Conservation (phyloP, 2,797 vertebrate genomes). For the Bradypodion pumilum region DNA sequence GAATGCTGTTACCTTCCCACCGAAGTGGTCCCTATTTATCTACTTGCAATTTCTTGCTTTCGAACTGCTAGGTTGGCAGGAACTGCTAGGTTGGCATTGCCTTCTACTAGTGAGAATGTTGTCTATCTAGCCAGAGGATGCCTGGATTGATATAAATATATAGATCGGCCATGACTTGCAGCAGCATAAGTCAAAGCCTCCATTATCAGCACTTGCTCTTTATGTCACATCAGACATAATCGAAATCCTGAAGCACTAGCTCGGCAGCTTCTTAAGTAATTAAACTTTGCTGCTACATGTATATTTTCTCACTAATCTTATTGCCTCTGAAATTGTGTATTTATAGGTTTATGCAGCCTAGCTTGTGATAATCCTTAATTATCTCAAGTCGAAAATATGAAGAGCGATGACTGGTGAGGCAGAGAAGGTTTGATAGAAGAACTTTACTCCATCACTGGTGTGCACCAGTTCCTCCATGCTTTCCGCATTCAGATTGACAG, state of each 20-base stretch:
- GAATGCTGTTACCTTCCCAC: too few species aligned
- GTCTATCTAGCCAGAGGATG: too few species aligned
- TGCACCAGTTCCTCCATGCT: slow-evolving; percentile 56
- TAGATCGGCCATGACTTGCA: slow-evolving; percentile 66
- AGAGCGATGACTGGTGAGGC: slow-evolving; percentile 68
- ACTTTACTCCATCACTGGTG: slow-evolving; percentile 61
- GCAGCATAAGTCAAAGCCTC: slow-evolving; percentile 34
- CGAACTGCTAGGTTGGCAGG: too few species aligned
- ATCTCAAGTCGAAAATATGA: slow-evolving; percentile 59
- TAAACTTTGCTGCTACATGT: slow-evolving; percentile 32
- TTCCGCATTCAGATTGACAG: slow-evolving; percentile 56
- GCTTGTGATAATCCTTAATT: slow-evolving; percentile 70
- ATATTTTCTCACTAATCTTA: slow-evolving; percentile 55
- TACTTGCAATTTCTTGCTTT: too few species aligned
- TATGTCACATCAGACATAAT: slow-evolving; percentile 25
- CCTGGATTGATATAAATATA: too few species aligned
- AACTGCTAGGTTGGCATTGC: too few species aligned
- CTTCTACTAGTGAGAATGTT: too few species aligned
- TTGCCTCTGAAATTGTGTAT: slow-evolving; percentile 59
- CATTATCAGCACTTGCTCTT: not conserved
- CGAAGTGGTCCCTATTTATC: too few species aligned
- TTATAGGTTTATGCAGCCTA: slow-evolving; percentile 59
- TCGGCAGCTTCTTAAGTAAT: slow-evolving; percentile 50
- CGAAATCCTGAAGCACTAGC: slow-evolving; percentile 5
- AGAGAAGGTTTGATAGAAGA: slow-evolving; percentile 67